Conservation (phyloP, 2,888 invertebrate genomes). For the Oconnorella tubifera region DNA sequence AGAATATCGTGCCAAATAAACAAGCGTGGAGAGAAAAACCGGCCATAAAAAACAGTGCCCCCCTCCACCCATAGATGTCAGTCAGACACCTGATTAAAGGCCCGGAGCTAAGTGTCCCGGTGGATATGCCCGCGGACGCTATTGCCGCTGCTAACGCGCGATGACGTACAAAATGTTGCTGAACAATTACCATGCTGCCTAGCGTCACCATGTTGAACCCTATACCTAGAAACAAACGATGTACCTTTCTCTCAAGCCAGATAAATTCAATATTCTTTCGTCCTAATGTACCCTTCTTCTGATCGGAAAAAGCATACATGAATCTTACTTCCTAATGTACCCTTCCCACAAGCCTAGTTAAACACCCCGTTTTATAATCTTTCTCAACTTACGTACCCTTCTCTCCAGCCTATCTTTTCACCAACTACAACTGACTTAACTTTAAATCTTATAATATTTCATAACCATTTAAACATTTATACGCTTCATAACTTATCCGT, state of each 20-base stretch:
- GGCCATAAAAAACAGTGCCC: conserved; percentile 23
- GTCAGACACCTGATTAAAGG: conserved; percentile 19
- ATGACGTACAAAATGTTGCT: conserved; percentile 25
- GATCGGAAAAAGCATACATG: not conserved
- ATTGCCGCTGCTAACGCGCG: conserved; percentile 26
- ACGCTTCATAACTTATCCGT: too few relatives aligned
- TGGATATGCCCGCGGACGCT: conserved; percentile 24
- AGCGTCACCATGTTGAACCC: conserved; percentile 27
- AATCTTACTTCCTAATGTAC: too few relatives aligned
- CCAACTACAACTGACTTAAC: too few relatives aligned
- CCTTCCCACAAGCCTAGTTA: too few relatives aligned
- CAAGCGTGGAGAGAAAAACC: conserved; percentile 20
- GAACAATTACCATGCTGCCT: conserved; percentile 21
- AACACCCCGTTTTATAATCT: too few relatives aligned
- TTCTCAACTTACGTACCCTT: too few relatives aligned
- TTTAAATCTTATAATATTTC: too few relatives aligned
- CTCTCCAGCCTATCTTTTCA: too few relatives aligned
- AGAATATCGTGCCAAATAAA: conserved; percentile 15
- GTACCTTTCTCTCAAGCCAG: not conserved
- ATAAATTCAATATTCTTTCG: not conserved
- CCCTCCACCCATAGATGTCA: conserved; percentile 24
- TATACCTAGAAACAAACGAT: conserved; percentile 20
- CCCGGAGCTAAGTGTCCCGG: conserved; percentile 23
- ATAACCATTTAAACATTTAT: too few relatives aligned
- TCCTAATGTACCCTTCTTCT: too few relatives aligned